Evolutionary conservation across 1,140 invertebrate species (phyloP).

Genomic region (Pomacea maculata): DNA sequence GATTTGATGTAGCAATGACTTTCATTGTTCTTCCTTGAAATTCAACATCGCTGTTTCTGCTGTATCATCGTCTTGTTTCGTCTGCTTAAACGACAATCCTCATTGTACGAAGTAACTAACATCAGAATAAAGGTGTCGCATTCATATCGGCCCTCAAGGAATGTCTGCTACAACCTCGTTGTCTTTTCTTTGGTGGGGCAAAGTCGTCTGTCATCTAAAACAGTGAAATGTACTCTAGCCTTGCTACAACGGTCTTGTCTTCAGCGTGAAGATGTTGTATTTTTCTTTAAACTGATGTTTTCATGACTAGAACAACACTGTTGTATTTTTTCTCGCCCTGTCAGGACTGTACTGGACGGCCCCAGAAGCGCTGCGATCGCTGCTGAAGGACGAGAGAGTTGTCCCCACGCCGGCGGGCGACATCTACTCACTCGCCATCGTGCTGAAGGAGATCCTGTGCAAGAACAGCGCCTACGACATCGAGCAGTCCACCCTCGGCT

Average conservation of each 20-base stretch:
- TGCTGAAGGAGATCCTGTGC: conserved; percentile 71
- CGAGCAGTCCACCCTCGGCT: conserved; percentile 31
- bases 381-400: conserved; percentile 47
- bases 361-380: conserved; percentile 85
- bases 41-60: too few relatives aligned
- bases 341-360: conserved; percentile 85
- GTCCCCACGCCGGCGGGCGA: conserved; percentile 86
- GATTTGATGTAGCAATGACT: too few relatives aligned
- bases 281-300: background rate
- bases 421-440: conserved; percentile 94
- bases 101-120: too few relatives aligned
- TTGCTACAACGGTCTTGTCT: background rate
- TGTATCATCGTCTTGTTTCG: too few relatives aligned
- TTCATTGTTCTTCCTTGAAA: too few relatives aligned
- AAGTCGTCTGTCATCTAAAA: too few relatives aligned
- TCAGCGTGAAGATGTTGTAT: background rate
- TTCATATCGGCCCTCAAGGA: too few relatives aligned
- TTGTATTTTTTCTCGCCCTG: background rate
- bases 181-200: too few relatives aligned
- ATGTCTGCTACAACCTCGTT: too few relatives aligned
- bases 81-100: too few relatives aligned
- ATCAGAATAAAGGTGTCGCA: too few relatives aligned
- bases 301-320: background rate
- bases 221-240: too few relatives aligned
- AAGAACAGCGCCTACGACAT: conserved; percentile 45